These are phyloP conservation scores for Keiferia lycopersicella DNA, from an alignment of 2,888 invertebrate genomes.

Conservation along the genomic window DNA sequence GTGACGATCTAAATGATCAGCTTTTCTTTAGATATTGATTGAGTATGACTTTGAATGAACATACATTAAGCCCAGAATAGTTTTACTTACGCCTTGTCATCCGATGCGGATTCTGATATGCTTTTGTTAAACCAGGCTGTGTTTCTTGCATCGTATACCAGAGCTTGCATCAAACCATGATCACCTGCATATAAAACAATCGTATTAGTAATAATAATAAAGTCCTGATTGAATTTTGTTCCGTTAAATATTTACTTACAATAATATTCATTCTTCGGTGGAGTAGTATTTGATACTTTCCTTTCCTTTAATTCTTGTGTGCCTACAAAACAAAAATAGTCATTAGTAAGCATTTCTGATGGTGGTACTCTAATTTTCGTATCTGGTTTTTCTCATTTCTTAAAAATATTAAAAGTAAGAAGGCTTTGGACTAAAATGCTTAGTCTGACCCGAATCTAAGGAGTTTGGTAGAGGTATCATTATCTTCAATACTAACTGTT, in stretches of 20 bases:
- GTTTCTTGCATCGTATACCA: slow-evolving; percentile 93
- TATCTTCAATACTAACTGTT: slow-evolving; percentile 46
- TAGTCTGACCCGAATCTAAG: not conserved
- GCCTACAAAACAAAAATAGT: slow-evolving; percentile 47
- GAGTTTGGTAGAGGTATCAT: not conserved
- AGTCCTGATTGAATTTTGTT: not conserved
- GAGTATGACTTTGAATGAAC: not conserved
- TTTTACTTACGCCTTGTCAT: slow-evolving; percentile 81
- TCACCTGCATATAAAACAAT: slow-evolving; percentile 82
- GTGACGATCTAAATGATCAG: no score
- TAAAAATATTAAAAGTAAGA: not conserved
- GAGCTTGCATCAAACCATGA: slow-evolving; percentile 89
- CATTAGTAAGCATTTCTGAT: not conserved
- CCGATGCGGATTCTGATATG: slow-evolving; percentile 86
- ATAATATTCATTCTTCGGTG: slow-evolving; percentile 75
- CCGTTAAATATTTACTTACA: slow-evolving; percentile 63
- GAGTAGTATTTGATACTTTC: slow-evolving; percentile 66
- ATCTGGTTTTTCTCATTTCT: not conserved
- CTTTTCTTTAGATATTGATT: not conserved
- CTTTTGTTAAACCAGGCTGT: slow-evolving; percentile 93
- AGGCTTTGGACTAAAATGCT: no score
- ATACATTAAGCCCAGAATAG: not conserved
- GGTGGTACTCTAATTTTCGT: not conserved
- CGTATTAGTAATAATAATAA: no score
- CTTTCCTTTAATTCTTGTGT: slow-evolving; percentile 65